Evolutionary conservation across 1,140 invertebrate species (phyloP), one percentile per base, ranked within the genome.

Genomic region (Listronotus bonariensis): DNA sequence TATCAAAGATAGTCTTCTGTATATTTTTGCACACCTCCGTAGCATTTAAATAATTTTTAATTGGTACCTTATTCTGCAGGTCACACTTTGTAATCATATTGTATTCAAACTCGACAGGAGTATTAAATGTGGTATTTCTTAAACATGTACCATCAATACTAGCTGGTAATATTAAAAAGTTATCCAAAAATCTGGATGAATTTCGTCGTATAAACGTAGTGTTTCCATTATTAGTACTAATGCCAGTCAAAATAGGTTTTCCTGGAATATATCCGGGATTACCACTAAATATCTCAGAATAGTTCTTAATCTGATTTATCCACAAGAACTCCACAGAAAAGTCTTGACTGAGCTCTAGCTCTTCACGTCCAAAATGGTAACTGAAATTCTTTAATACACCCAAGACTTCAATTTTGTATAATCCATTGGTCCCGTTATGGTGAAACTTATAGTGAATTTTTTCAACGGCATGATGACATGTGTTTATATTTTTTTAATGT

Each of bases 211-310:
- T 68, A 52, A 43, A 41, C 14, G 65, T 68, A 46, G 26, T 43
- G 52, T 74, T 70, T 14, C 36, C 52, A 66, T 54, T 67, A 18
- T 45, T 55, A 45, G 62, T 64, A 65, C 54, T 79, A 70, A 34
- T 75, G 14, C 83, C 86, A 54, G 82, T 78, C 55, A 89, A 77
- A 31, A 91, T 80, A 3, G 88, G 88, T 70, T 84, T 85, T 6
- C 84, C 85, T 8, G 80, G 52, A 9, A 83, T 69, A 71, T 91
- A 91, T 5, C 89, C 88, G 12, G 88, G 87, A 77, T 88, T 88
- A 49, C 89, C 89, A 77, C 88, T 90, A 42, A 84, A 71, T 48
- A 71, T 69, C 72, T 79, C 71, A 10, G 80, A 74, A 48, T 72
- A 67, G 45, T 74, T 74, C 38, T 72, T 67, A 10, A 72, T 62